Conservation (phyloP, 2,113 vertebrate genomes). For the Heteronetta atricapilla region DNA sequence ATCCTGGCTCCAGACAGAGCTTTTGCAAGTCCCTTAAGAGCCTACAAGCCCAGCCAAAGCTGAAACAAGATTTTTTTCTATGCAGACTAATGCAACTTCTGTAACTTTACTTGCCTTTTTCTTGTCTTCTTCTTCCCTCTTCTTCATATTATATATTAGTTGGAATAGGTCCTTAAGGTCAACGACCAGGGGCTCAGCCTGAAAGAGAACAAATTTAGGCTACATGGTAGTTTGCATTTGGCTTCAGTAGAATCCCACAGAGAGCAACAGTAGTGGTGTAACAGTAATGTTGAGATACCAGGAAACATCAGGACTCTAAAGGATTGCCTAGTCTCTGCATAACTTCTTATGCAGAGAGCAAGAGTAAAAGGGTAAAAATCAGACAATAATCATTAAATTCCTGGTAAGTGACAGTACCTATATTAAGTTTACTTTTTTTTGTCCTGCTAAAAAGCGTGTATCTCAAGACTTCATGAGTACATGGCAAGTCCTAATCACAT, state of each 20-base stretch:
- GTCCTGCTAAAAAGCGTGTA: not conserved
- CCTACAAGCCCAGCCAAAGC: not conserved
- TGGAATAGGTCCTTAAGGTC: conserved; percentile 98
- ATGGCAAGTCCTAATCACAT: not conserved
- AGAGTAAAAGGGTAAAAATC: not conserved
- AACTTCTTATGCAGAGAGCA: not conserved
- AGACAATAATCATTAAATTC: not conserved
- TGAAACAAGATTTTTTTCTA: not conserved
- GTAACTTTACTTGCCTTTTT: conserved; percentile 78
- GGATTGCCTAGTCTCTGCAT: not conserved
- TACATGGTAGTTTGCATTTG: not conserved
- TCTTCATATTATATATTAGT: conserved; percentile 92
- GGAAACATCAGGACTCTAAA: not conserved
- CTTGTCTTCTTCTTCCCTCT: conserved; percentile 86
- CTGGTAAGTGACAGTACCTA: not conserved
- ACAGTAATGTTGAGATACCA: not conserved
- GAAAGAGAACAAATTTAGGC: not conserved
- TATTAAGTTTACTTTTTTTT: not conserved
- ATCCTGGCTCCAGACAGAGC: not conserved
- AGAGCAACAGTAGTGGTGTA: not conserved
- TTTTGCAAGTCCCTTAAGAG: not conserved
- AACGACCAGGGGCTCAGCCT: conserved; percentile 93
- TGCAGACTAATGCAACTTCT: not conserved
- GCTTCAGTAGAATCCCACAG: not conserved
- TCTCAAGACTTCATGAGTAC: accelerated